These are phyloP conservation scores for Drosophila parabipectinata DNA, from an alignment of 1,140 invertebrate genomes.

Conservation along the genomic window DNA sequence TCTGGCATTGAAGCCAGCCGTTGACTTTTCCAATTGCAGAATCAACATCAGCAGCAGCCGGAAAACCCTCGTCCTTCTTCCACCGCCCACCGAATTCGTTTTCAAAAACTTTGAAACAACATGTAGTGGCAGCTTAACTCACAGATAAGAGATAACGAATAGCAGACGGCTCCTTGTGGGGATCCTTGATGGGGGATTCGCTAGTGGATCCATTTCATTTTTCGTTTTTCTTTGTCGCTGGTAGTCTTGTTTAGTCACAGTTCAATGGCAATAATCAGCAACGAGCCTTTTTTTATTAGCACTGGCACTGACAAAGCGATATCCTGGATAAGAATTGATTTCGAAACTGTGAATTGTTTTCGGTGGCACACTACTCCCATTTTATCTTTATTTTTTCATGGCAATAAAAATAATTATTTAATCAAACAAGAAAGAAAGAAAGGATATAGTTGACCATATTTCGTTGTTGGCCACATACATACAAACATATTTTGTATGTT, in stretches of 20 bases:
- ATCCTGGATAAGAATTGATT: slow-evolving; percentile 12
- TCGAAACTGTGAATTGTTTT: background rate
- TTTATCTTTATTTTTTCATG: too few relatives aligned
- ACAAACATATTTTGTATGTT: too few relatives aligned
- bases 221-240: slow-evolving; percentile 22
- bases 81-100: slow-evolving; percentile 54
- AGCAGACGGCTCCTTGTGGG: background rate
- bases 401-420: too few relatives aligned
- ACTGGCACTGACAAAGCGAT: slow-evolving; percentile 35
- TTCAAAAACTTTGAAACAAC: slow-evolving; percentile 69
- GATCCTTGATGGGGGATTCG: slow-evolving; percentile 4
- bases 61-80: slow-evolving; percentile 5
- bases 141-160: slow-evolving; percentile 46
- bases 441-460: too few relatives aligned
- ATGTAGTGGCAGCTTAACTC: slow-evolving; percentile 57
- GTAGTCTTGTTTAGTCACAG: slow-evolving; percentile 40
- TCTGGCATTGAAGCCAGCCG: slow-evolving; percentile 61
- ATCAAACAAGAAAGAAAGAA: too few relatives aligned
- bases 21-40: slow-evolving; percentile 74
- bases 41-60: slow-evolving; percentile 41
- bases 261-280: slow-evolving; percentile 68
- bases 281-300: slow-evolving; percentile 62
- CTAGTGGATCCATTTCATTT: slow-evolving; percentile 17
- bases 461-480: too few relatives aligned
- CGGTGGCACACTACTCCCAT: too few relatives aligned